Conservation (phyloP, 2,113 vertebrate species). For the Gymnarchus niloticus region DNA sequence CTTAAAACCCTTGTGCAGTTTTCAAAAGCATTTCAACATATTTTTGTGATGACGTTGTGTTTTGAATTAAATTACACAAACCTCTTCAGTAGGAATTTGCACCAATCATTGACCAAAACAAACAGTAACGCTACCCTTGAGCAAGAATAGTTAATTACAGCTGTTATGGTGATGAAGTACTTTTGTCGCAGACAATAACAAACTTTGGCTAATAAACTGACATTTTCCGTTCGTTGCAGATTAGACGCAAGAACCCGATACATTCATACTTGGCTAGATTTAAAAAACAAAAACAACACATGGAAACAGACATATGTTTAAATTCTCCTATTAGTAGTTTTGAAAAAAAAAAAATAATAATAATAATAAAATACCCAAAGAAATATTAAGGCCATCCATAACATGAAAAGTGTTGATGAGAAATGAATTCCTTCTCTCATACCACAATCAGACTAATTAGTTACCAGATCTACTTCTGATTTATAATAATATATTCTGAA, state of each 20-base stretch:
- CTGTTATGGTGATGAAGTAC: slow-evolving; percentile 51
- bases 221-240: not conserved
- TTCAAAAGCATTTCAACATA: not conserved
- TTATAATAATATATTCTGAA: not conserved
- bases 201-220: slow-evolving; percentile 44
- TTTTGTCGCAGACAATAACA: slow-evolving; percentile 52
- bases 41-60: not conserved
- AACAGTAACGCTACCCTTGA: slow-evolving; percentile 48
- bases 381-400: too few species aligned
- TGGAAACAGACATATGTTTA: not conserved
- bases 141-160: slow-evolving; percentile 47
- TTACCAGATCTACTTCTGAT: not conserved
- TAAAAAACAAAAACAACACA: not conserved
- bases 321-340: too few species aligned
- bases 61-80: not conserved
- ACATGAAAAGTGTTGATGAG: not conserved
- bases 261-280: not conserved
- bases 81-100: not conserved
- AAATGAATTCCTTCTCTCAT: not conserved
- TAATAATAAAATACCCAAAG: too few species aligned
- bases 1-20: not conserved
- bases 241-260: not conserved
- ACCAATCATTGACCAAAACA: slow-evolving; percentile 48
- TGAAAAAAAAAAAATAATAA: too few species aligned
- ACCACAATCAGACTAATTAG: not conserved